Conservation (phyloP, 2,888 invertebrate species). For the Asteroscopus sphinx region DNA sequence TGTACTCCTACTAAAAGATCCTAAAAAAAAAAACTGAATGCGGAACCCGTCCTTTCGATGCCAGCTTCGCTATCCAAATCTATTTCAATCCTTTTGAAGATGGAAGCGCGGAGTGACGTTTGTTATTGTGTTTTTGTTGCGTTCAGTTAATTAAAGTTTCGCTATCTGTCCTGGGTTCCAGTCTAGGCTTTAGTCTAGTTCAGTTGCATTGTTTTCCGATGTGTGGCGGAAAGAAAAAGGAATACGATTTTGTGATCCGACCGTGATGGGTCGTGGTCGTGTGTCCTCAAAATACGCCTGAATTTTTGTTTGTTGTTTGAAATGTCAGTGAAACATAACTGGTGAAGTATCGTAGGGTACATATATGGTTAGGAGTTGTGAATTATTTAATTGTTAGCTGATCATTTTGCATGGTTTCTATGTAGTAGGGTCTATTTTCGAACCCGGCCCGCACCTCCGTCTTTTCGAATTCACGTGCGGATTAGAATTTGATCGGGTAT, state of each 20-base stretch:
- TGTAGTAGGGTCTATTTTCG: too few relatives aligned
- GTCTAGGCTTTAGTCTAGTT: constrained; percentile 18
- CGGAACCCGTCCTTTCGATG: constrained; percentile 22
- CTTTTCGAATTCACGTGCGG: too few relatives aligned
- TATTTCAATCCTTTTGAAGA: constrained; percentile 44
- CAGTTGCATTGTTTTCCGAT: constrained; percentile 16
- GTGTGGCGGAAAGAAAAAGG: constrained; percentile 13
- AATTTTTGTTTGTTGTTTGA: background rate
- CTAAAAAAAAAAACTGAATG: background rate
- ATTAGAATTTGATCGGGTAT: too few relatives aligned
- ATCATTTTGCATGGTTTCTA: too few relatives aligned
- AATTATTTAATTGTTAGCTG: too few relatives aligned
- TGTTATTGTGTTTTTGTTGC: constrained; percentile 38
- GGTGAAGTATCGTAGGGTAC: too few relatives aligned
- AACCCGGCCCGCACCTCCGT: too few relatives aligned
- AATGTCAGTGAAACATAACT: too few relatives aligned
- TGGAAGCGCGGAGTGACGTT: constrained; percentile 35
- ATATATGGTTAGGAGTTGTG: too few relatives aligned
- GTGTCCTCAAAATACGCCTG: background rate
- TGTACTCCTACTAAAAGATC: too few relatives aligned
- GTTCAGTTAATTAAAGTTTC: constrained; percentile 53
- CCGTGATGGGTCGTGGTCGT: background rate
- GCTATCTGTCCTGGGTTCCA: constrained; percentile 18
- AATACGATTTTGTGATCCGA: constrained; percentile 4
- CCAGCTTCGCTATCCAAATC: constrained; percentile 8